Evolutionary conservation across 2,888 invertebrate genomes (phyloP).

Genomic region (Drosophila paranaensis): DNA sequence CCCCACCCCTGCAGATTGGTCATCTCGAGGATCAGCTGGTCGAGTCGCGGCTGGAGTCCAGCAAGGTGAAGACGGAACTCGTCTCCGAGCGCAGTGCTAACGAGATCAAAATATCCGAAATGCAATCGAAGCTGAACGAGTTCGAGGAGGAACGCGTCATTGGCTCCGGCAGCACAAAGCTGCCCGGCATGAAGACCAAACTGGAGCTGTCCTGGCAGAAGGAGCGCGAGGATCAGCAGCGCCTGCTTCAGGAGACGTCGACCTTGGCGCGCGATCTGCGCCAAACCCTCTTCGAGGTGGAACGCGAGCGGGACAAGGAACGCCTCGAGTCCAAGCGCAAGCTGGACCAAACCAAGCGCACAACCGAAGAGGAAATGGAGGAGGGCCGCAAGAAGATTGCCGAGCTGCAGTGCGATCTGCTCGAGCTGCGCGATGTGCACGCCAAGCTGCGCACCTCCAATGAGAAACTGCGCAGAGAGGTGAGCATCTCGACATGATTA

Average conservation of each 20-base stretch:
- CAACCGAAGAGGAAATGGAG: conserved; percentile 94
- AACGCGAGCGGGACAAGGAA: conserved; percentile 95
- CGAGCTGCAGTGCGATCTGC: conserved; percentile 93
- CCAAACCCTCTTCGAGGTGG: conserved; percentile 95
- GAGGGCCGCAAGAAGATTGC: conserved; percentile 93
- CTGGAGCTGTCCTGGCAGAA: conserved; percentile 97
- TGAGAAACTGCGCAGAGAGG: conserved; percentile 93
- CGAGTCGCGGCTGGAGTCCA: conserved; percentile 92
- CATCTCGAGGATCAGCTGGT: conserved; percentile 95
- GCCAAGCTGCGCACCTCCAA: conserved; percentile 95
- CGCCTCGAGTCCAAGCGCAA: conserved; percentile 93
- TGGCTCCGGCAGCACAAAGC: conserved; percentile 92
- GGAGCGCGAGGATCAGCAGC: conserved; percentile 95
- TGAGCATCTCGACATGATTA: conserved; percentile 17
- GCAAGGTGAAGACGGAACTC: conserved; percentile 94
- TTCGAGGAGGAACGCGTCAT: conserved; percentile 95
- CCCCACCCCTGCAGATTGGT: conserved; percentile 85
- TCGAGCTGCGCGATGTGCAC: conserved; percentile 95
- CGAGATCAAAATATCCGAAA: conserved; percentile 94
- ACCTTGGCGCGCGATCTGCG: conserved; percentile 94
- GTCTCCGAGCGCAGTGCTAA: conserved; percentile 94
- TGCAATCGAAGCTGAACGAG: conserved; percentile 91
- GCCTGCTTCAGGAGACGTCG: conserved; percentile 95
- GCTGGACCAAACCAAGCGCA: conserved; percentile 92
- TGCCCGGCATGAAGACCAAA: conserved; percentile 93